Percentiles rank a stretch among this genome's conserved stretches.
These are phyloP conservation scores for Vulpes ferrilata DNA, from an alignment of 2,113 vertebrate species.

Conservation along the genomic window DNA sequence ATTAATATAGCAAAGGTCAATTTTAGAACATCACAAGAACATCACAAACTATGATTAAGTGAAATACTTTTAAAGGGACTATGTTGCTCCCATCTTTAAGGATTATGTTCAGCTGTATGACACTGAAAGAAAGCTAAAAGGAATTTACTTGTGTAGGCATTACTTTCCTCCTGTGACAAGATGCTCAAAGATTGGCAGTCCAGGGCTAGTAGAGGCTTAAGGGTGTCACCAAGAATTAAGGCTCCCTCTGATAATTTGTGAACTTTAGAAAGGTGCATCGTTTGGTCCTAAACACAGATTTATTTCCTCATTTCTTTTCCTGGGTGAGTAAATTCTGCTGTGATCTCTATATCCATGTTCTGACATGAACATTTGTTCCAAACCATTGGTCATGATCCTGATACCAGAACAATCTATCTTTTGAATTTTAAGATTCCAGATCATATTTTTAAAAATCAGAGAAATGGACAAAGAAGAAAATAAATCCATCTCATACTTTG, in stretches of 20 bases:
- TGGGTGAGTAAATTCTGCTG: background rate
- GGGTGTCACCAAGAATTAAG: background rate
- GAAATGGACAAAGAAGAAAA: slow-evolving; percentile 39
- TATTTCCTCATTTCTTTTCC: background rate
- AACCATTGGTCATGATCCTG: background rate
- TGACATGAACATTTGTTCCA: background rate
- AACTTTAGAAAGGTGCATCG: background rate
- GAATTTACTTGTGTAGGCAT: background rate
- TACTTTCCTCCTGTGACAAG: background rate
- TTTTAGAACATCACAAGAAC: background rate
- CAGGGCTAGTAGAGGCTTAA: background rate
- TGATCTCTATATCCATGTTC: background rate
- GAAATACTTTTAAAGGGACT: background rate
- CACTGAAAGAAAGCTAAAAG: background rate
- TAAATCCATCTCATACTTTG: background rate
- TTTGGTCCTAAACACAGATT: background rate
- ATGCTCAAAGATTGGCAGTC: background rate
- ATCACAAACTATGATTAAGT: background rate
- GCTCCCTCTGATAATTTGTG: background rate
- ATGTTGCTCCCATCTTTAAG: background rate
- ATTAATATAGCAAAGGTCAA: slow-evolving; percentile 52
- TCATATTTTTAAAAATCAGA: background rate
- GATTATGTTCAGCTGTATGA: background rate
- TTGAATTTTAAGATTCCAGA: background rate
- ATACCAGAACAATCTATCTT: background rate